phyloP scores from a whole-genome alignment of 1,140 invertebrate species.

The Drosophila setifemur region DNA sequence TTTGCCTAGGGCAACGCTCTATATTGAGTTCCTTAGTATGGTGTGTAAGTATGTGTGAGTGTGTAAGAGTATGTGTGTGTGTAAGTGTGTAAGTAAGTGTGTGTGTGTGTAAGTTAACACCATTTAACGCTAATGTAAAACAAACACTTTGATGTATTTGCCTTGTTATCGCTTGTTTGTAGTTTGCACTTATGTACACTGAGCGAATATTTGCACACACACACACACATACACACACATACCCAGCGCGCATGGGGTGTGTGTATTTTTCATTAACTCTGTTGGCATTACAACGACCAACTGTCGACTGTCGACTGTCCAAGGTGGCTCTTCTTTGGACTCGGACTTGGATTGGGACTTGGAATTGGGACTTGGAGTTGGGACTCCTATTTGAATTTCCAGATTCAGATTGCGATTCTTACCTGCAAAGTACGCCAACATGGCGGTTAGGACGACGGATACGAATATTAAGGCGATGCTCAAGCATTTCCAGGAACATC shows the following conservation, averaged over 20 bases:
- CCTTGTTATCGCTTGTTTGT: constrained; percentile 54
- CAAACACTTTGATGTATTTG: constrained; percentile 78
- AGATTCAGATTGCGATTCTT: constrained; percentile 83
- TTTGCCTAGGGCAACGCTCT: constrained; percentile 46
- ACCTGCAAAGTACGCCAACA: constrained; percentile 97
- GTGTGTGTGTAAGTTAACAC: constrained; percentile 66
- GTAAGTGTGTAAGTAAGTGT: constrained; percentile 17
- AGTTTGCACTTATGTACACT: constrained; percentile 36
- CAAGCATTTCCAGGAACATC: constrained; percentile 97
- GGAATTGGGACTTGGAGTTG: too few relatives aligned
- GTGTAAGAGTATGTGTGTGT: not conserved
- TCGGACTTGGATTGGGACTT: too few relatives aligned
- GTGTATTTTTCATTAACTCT: constrained; percentile 73
- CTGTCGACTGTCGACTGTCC: too few relatives aligned
- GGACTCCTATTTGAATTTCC: too few relatives aligned
- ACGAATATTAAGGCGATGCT: constrained; percentile 95
- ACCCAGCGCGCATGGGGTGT: not conserved
- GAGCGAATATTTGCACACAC: constrained; percentile 48
- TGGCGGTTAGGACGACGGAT: constrained; percentile 92
- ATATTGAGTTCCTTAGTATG: constrained; percentile 42
- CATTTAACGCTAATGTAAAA: constrained; percentile 80
- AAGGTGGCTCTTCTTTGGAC: too few relatives aligned
- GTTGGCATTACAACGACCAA: constrained; percentile 63
- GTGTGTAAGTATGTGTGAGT: not conserved
- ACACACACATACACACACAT: not conserved